Conservation (phyloP, 2,888 invertebrate species). For the Rotaria macrura region DNA sequence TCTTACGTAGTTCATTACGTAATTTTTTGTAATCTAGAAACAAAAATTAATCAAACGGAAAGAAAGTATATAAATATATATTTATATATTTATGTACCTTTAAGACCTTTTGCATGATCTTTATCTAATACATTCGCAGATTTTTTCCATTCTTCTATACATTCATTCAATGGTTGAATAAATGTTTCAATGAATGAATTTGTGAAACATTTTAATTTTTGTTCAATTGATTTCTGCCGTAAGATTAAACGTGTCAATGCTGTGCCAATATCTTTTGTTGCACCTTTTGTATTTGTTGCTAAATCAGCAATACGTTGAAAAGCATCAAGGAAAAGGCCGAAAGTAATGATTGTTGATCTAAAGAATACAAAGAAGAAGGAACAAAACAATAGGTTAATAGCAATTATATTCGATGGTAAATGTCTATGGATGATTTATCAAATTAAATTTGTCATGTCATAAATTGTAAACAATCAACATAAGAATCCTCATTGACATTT, state of each 20-base stretch:
- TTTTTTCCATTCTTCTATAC: constrained; percentile 78
- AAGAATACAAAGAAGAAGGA: neutral
- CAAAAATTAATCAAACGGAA: neutral
- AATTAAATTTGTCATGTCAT: neutral
- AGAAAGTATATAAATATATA: neutral
- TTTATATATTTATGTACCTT: neutral
- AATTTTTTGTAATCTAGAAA: constrained; percentile 75
- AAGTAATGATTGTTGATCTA: constrained; percentile 80
- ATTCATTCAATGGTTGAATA: constrained; percentile 70
- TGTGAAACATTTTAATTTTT: constrained; percentile 80
- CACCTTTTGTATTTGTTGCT: constrained; percentile 88
- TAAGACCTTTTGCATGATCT: constrained; percentile 70
- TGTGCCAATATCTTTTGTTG: constrained; percentile 91
- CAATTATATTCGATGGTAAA: neutral
- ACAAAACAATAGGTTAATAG: neutral
- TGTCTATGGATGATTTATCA: neutral
- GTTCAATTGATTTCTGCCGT: constrained; percentile 87
- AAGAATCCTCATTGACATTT: neutral
- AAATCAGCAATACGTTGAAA: constrained; percentile 96
- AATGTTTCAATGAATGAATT: constrained; percentile 54
- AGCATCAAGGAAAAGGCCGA: constrained; percentile 84
- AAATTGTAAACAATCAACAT: neutral
- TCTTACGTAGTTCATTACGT: constrained; percentile 74
- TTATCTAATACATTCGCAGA: constrained; percentile 70
- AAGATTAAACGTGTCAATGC: constrained; percentile 87